Evolutionary conservation across 2,888 invertebrate species (phyloP).

Genomic region (Rotaria macrura): DNA sequence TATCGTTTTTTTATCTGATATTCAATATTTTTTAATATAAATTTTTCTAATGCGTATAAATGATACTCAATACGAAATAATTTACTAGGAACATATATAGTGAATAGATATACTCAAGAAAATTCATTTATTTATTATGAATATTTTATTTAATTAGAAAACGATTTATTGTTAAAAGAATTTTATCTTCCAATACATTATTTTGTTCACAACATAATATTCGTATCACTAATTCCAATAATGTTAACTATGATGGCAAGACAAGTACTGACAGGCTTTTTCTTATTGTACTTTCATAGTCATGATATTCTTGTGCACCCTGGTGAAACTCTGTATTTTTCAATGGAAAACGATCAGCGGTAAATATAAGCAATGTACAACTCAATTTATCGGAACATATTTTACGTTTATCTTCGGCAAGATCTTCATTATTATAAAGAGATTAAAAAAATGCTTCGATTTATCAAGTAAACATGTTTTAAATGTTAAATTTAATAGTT

Average conservation of each 20-base stretch:
- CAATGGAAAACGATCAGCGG: conserved; percentile 50
- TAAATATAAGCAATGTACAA: conserved; percentile 38
- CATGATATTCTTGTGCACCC: conserved; percentile 47
- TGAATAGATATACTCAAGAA: background rate
- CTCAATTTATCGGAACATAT: background rate
- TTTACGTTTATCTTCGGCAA: background rate
- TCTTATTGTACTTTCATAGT: conserved; percentile 45
- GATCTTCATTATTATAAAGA: conserved; percentile 31
- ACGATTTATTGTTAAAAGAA: conserved; percentile 35
- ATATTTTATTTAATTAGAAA: background rate
- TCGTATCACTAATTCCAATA: conserved; percentile 44
- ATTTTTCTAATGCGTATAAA: background rate
- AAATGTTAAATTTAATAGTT: conserved; percentile 34
- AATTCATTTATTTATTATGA: background rate
- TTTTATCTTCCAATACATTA: conserved; percentile 41
- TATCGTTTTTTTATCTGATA: background rate
- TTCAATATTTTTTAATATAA: background rate
- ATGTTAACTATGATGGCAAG: conserved; percentile 24
- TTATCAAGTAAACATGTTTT: conserved; percentile 43
- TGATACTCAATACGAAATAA: background rate
- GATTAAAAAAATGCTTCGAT: conserved; percentile 45
- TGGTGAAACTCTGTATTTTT: conserved; percentile 47
- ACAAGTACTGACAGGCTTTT: conserved; percentile 35
- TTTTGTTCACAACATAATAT: conserved; percentile 43
- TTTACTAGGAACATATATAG: background rate